Evolutionary conservation across 2,113 vertebrate genomes (phyloP), one percentile per base, ranked within the genome.

Genomic region (Hemiprocne comata): DNA sequence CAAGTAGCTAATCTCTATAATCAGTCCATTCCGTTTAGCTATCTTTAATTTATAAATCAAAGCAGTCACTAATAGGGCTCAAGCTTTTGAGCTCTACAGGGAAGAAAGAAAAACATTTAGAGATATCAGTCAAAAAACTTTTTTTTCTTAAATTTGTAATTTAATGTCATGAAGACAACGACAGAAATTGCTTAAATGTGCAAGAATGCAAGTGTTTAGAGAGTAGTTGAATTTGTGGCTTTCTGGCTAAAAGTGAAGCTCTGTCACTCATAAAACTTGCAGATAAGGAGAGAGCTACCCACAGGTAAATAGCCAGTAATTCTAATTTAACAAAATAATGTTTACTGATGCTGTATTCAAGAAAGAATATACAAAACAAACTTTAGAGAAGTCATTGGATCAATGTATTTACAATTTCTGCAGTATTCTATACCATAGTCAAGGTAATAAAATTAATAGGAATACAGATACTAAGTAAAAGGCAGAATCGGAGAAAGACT

Each of bases 1-100:
- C 60, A 61, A 83, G 70, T 11, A 87, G 21, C 48, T 93, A 77
- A 94, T 91, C 77, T 91, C 46, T 8, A 14, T 85, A 93, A 95
- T 85, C 72, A 64, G 77, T 51, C 51, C 64, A 50, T 75, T 93
- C 75, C 50, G 18, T n/a, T 90, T 79, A 84, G 54, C 62, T 53
- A 38, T n/a, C 21, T 78, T 20, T 50, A 13, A 50, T 74, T 26
- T 90, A 33, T 64, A 88, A 92, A 94, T 92, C 61, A 78, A 85
- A 94, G 73, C 40, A 78, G 62, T 51, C 28, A 61, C 65, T 60
- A 85, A 70, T 25, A 36, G 36, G 29, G 24, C 40, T 48, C 2
- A 17, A 90, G 46, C 8, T 14, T 94, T 89, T 69, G 61, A 95
- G 58, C 16, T 34, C 44, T 67, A 38, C 20, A 24, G 46, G 9